Evolutionary conservation across 2,797 vertebrate genomes (phyloP).

Genomic region (Harpagifer antarcticus): DNA sequence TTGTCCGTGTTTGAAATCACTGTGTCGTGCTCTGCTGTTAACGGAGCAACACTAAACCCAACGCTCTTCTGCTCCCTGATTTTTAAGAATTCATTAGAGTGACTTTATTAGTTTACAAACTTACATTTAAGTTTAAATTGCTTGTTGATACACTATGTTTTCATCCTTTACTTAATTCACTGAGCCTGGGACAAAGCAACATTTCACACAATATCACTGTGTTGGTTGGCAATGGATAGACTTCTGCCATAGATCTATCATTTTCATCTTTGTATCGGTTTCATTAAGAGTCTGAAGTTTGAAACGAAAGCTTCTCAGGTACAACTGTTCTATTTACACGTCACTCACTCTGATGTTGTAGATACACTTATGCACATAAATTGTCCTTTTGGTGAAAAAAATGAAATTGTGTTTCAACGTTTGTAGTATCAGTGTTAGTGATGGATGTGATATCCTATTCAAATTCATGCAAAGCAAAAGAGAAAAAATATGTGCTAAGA

Average conservation of each 20-base stretch:
- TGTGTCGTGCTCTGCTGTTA: slow-evolving; percentile 65
- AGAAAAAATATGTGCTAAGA: slow-evolving; percentile 52
- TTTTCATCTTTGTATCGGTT: slow-evolving; percentile 45
- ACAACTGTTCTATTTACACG: slow-evolving; percentile 82
- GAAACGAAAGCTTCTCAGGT: slow-evolving; percentile 83
- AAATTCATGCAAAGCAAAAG: slow-evolving; percentile 56
- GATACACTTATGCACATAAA: slow-evolving; percentile 77
- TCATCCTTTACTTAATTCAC: slow-evolving; percentile 53
- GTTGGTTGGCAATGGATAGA: slow-evolving; percentile 33
- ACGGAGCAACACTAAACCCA: slow-evolving; percentile 55
- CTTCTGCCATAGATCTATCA: slow-evolving; percentile 35
- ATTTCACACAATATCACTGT: slow-evolving; percentile 55
- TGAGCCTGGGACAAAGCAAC: slow-evolving; percentile 59
- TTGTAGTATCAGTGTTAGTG: slow-evolving; percentile 69
- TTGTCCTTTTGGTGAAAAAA: slow-evolving; percentile 52
- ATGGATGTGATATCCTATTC: slow-evolving; percentile 56
- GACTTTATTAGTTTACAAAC: slow-evolving; percentile 47
- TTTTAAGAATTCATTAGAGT: slow-evolving; percentile 29
- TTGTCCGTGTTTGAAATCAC: slow-evolving; percentile 68
- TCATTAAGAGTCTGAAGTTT: slow-evolving; percentile 65
- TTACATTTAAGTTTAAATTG: slow-evolving; percentile 33
- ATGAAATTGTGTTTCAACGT: slow-evolving; percentile 57
- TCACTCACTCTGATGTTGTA: slow-evolving; percentile 72
- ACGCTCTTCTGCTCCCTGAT: slow-evolving; percentile 41
- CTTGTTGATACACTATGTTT: slow-evolving; percentile 50